Evolutionary conservation across 1,140 invertebrate species (phyloP), one percentile per base, ranked within the genome.

Genomic region (Aethina tumida): DNA sequence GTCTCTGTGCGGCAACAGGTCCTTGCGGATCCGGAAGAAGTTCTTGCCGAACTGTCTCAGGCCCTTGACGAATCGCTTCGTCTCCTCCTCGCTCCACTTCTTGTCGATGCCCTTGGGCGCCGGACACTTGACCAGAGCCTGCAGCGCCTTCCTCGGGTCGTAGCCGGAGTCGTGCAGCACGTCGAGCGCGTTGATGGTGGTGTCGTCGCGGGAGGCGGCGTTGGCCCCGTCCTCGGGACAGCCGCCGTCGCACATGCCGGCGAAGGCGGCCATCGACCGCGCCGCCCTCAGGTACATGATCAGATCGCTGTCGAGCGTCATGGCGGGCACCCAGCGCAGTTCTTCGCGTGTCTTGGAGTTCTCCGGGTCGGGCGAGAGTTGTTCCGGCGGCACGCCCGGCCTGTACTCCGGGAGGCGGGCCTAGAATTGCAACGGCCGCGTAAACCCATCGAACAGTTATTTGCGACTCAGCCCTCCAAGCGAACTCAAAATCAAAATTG

Each of bases 21-120:
- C 94, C 67, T 96, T 96, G 46, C 84, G 75, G 50, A 99, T 98
- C 52, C 93, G 84, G 64, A 95, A 96, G 68, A 99, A 99, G 69
- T 99, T 98, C 70, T 99, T 99, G 49, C 96, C 96, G 73, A 96
- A 95, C 60, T 94, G 90, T 41, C 93, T 74, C 37, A 99, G 75
- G 49, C 96, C 96, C 72, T 97, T 97, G 34, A 96, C 90, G 72
- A 99, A 99, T 49, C 90, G 77, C 75, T 97, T 96, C 62, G 84
- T 87, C 72, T 97, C 93, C 58, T 97, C 93, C 66, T 97, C 93
- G 45, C 84, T 82, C 93, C 93, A 97, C 65, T 95, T 95, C 64
- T 96, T 96, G 56, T 97, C 90, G 52, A 95, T 88, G 54, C 90
- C 88, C 75, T 93, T 90, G 2, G 92, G 89, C 43, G 94, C 88